These are phyloP conservation scores for Lipotes vexillifer DNA, from an alignment of 2,113 vertebrate species.

Conservation along the genomic window DNA sequence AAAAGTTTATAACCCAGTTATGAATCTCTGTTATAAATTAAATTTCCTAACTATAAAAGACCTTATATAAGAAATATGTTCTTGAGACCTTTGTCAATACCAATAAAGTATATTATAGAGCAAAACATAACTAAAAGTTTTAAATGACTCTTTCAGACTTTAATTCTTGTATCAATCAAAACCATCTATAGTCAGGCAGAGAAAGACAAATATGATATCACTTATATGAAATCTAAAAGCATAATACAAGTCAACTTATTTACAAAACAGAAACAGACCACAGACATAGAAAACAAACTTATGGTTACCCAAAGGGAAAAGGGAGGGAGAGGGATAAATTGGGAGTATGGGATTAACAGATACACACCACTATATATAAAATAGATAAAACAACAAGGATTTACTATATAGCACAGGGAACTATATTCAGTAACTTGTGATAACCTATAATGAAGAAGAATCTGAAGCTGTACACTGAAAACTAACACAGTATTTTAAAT, in stretches of 20 bases:
- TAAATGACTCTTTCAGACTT: background rate
- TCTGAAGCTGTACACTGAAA: background rate
- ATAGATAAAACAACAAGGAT: background rate
- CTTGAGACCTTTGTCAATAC: background rate
- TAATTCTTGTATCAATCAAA: background rate
- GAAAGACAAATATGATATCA: background rate
- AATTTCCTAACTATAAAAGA: background rate
- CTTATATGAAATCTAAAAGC: background rate
- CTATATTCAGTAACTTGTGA: background rate
- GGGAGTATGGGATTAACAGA: background rate
- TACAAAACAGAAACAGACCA: background rate
- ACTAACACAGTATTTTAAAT: background rate
- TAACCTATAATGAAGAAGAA: background rate
- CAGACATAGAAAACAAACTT: background rate
- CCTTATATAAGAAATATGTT: background rate
- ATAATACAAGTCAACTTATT: background rate
- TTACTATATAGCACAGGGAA: background rate
- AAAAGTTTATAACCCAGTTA: background rate
- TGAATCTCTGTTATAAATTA: background rate
- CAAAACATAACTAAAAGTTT: background rate
- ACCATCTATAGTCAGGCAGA: background rate
- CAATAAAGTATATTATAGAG: background rate
- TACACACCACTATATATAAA: background rate
- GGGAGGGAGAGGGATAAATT: background rate
- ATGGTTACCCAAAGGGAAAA: background rate